These are phyloP conservation scores for Glaucidium brasilianum DNA, from an alignment of 2,113 vertebrate genomes.

Conservation along the genomic window DNA sequence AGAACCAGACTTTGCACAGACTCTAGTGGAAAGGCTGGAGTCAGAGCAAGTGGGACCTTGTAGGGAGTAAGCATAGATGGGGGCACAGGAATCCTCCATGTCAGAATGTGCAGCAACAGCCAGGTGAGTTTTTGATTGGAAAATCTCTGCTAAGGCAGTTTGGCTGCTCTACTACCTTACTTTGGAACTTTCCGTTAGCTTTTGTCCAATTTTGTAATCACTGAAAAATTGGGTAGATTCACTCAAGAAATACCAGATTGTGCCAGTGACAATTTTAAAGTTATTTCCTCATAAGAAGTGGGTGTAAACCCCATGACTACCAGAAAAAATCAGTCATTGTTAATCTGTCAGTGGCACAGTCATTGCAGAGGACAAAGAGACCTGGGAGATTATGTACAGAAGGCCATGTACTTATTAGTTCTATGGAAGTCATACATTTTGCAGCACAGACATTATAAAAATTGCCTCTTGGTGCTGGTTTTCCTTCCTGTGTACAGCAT, in stretches of 20 bases:
- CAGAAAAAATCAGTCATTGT: fast-evolving
- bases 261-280: neutral
- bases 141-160: neutral
- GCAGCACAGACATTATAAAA: neutral
- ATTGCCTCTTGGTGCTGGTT: neutral
- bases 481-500: neutral
- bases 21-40: neutral
- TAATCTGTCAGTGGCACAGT: neutral
- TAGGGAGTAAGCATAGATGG: neutral
- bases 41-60: neutral
- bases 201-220: neutral
- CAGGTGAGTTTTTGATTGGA: neutral
- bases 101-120: neutral
- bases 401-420: neutral
- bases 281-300: neutral
- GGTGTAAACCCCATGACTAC: neutral
- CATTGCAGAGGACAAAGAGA: neutral
- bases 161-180: neutral
- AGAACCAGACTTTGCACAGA: neutral
- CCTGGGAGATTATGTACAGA: neutral
- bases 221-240: neutral
- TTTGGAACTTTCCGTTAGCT: neutral
- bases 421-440: fast-evolving
- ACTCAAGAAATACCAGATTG: neutral
- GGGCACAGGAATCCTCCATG: neutral